Evolutionary conservation across 2,888 invertebrate genomes (phyloP).

Genomic region (Drosophila fungiperda): DNA sequence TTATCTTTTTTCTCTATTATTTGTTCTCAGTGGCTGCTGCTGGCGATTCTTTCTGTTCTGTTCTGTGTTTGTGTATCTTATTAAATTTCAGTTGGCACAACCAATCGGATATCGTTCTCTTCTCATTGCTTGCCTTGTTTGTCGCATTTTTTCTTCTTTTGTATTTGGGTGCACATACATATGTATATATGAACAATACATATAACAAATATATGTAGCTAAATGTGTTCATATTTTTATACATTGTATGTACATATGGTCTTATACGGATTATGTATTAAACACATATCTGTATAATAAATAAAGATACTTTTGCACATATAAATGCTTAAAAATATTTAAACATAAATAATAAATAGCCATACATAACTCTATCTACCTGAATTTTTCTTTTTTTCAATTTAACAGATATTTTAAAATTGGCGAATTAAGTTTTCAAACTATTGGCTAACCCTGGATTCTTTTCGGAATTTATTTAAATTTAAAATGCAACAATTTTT

Average conservation of each 20-base stretch:
- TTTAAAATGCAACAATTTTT: not conserved
- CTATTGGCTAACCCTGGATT: not conserved
- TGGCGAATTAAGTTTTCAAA: not conserved
- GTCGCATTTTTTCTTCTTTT: constrained; percentile 20
- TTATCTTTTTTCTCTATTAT: constrained; percentile 55
- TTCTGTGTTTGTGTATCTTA: constrained; percentile 60
- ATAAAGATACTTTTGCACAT: not conserved
- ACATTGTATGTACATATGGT: constrained; percentile 7
- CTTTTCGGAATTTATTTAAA: not conserved
- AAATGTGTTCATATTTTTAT: constrained; percentile 6
- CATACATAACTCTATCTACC: not conserved
- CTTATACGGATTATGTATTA: not conserved
- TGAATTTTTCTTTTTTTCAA: not conserved
- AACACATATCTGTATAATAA: not conserved
- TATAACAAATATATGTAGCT: not conserved
- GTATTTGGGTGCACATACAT: constrained; percentile 4
- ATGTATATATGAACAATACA: not conserved
- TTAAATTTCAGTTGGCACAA: constrained; percentile 72
- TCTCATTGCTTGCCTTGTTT: constrained; percentile 38
- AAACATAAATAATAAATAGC: not conserved
- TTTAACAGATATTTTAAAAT: not conserved
- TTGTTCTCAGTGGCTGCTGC: constrained; percentile 52
- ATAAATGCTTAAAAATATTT: not conserved
- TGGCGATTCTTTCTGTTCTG: constrained; percentile 39
- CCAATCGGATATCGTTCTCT: constrained; percentile 79